Percentiles rank a stretch among this genome's conserved stretches.
Evolutionary conservation across 1,140 invertebrate species (phyloP).

Genomic region (Neodiprion pinetum): DNA sequence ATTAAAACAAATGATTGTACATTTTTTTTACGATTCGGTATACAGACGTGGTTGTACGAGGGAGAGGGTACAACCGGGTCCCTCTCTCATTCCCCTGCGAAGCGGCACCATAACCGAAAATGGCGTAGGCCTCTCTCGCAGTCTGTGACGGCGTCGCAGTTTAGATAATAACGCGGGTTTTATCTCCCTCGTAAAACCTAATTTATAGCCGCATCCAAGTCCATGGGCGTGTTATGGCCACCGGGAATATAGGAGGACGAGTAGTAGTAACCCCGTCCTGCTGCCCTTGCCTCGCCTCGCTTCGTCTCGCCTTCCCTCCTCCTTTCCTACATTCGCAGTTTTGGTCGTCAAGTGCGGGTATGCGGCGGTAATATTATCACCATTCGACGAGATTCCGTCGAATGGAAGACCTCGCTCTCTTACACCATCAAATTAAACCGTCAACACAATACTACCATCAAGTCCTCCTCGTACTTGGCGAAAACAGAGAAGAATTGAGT

Average conservation of each 20-base stretch:
- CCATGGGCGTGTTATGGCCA: conserved; percentile 45
- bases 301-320: not conserved
- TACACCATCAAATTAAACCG: too few relatives aligned
- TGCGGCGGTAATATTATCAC: conserved; percentile 43
- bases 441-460: too few relatives aligned
- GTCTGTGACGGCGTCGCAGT: conserved; percentile 59
- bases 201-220: conserved; percentile 59
- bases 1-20: conserved; percentile 6
- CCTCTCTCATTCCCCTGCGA: too few relatives aligned
- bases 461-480: too few relatives aligned
- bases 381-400: conserved; percentile 35
- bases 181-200: conserved; percentile 63
- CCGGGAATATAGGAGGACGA: conserved; percentile 32
- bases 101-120: not conserved
- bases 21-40: not conserved
- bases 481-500: too few relatives aligned
- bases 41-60: too few relatives aligned
- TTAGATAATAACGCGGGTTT: conserved; percentile 65
- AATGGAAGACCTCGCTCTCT: not conserved
- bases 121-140: conserved; percentile 39
- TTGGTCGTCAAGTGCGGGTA: conserved; percentile 41
- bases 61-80: too few relatives aligned
- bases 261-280: conserved; percentile 18
- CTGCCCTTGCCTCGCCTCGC: not conserved
- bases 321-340: conserved; percentile 29